Evolutionary conservation across 2,888 invertebrate genomes (phyloP).

Genomic region (Pyrrhia umbra): DNA sequence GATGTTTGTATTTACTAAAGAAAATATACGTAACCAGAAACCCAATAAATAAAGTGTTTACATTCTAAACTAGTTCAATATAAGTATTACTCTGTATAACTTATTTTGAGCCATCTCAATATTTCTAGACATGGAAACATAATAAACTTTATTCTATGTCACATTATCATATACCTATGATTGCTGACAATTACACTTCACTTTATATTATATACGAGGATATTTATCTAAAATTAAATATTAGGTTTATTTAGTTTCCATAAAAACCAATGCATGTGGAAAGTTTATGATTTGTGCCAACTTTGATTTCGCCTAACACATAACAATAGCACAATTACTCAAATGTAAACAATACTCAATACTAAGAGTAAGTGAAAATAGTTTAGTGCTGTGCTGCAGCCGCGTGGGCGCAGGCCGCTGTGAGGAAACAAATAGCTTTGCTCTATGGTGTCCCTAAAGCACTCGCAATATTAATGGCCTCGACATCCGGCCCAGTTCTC

Average conservation of each 20-base stretch:
- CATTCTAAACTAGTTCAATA: too few species aligned
- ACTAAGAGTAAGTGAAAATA: slow-evolving; percentile 57
- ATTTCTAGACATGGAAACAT: too few species aligned
- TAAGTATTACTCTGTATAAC: too few species aligned
- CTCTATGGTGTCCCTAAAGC: slow-evolving; percentile 65
- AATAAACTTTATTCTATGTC: too few species aligned
- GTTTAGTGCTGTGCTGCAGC: slow-evolving; percentile 62
- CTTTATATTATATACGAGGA: too few species aligned
- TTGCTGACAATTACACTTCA: too few species aligned
- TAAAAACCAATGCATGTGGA: not conserved
- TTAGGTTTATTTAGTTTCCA: slow-evolving; percentile 1
- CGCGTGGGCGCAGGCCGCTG: slow-evolving; percentile 67
- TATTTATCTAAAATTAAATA: too few species aligned
- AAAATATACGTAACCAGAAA: too few species aligned
- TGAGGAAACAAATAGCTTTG: slow-evolving; percentile 71
- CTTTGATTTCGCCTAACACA: slow-evolving; percentile 24
- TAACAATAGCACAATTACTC: slow-evolving; percentile 35
- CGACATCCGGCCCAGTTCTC: slow-evolving; percentile 68
- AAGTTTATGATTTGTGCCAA: slow-evolving; percentile 18
- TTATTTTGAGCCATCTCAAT: too few species aligned
- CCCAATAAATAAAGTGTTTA: too few species aligned
- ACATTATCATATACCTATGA: too few species aligned
- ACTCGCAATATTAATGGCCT: slow-evolving; percentile 69
- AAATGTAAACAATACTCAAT: slow-evolving; percentile 47
- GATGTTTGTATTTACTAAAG: too few species aligned